phyloP scores from a whole-genome alignment of 2,797 vertebrate species.

The Cirrhinus molitorella region DNA sequence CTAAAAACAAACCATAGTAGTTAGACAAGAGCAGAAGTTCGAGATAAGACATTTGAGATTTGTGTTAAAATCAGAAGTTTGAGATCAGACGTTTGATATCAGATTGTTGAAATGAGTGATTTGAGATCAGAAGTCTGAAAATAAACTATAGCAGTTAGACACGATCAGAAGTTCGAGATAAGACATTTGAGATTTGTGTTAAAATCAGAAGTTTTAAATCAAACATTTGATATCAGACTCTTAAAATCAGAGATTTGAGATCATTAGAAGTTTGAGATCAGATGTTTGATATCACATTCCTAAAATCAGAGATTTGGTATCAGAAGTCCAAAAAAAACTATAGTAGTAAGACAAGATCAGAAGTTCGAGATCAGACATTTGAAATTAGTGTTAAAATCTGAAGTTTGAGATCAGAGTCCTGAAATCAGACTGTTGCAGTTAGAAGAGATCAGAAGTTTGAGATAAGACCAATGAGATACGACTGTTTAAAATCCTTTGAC shows the following conservation, averaged over 20 bases:
- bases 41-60: too few species aligned
- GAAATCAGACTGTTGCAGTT: not conserved
- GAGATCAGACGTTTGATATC: not conserved
- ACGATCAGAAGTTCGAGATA: not conserved
- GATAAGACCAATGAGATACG: not conserved
- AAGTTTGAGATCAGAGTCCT: not conserved
- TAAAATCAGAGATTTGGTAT: too few species aligned
- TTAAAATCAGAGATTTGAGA: too few species aligned
- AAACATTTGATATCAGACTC: too few species aligned
- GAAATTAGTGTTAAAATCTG: not conserved
- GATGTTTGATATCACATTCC: not conserved
- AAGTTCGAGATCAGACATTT: not conserved
- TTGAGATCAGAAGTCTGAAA: not conserved
- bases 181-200: not conserved
- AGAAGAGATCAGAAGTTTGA: not conserved
- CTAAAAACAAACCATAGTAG: too few species aligned
- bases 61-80: too few species aligned
- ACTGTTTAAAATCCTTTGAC: not conserved
- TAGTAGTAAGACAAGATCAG: not conserved
- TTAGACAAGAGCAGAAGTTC: too few species aligned
- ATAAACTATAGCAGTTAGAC: not conserved
- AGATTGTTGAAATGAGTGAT: not conserved
- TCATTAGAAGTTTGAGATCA: not conserved
- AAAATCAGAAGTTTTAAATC: not conserved
- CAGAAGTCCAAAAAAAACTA: not conserved